These are phyloP conservation scores for Watsonalla cultraria DNA, from an alignment of 2,888 invertebrate genomes.

Conservation along the genomic window DNA sequence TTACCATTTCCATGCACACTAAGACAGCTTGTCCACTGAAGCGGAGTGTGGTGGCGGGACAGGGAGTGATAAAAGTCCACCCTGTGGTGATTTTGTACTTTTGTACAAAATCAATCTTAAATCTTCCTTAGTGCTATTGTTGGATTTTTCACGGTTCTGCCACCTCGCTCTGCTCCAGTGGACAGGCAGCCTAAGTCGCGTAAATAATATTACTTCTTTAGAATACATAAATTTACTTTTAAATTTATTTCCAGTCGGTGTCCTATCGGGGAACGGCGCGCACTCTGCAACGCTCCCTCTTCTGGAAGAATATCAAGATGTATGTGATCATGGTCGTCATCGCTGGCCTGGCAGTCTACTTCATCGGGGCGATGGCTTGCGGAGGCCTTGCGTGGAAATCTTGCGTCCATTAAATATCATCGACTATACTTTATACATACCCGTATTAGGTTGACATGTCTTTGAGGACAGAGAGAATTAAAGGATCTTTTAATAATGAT, in stretches of 20 bases:
- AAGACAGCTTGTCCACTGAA: too few species aligned
- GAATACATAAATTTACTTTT: not conserved
- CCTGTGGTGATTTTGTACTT: too few species aligned
- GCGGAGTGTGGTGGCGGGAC: too few species aligned
- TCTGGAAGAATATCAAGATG: slow-evolving; percentile 96
- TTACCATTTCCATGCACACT: too few species aligned
- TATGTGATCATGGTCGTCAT: slow-evolving; percentile 84
- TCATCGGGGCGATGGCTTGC: slow-evolving; percentile 92
- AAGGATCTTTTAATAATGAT: not conserved
- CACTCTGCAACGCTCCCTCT: slow-evolving; percentile 90
- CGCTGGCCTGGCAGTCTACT: slow-evolving; percentile 86
- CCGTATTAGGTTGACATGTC: slow-evolving; percentile 9
- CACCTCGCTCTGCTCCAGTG: too few species aligned
- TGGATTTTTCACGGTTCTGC: too few species aligned
- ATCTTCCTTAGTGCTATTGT: too few species aligned
- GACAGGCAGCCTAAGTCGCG: too few species aligned
- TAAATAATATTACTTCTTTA: not conserved
- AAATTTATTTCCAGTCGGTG: slow-evolving; percentile 84
- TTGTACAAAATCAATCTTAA: too few species aligned
- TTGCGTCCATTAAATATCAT: slow-evolving; percentile 74
- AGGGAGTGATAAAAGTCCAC: too few species aligned
- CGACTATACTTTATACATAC: slow-evolving; percentile 12
- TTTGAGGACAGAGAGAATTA: not conserved
- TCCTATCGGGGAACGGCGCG: slow-evolving; percentile 92
- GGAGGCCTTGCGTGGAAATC: slow-evolving; percentile 89